phyloP scores from a whole-genome alignment of 2,113 vertebrate species.

The Platichthys stellatus region DNA sequence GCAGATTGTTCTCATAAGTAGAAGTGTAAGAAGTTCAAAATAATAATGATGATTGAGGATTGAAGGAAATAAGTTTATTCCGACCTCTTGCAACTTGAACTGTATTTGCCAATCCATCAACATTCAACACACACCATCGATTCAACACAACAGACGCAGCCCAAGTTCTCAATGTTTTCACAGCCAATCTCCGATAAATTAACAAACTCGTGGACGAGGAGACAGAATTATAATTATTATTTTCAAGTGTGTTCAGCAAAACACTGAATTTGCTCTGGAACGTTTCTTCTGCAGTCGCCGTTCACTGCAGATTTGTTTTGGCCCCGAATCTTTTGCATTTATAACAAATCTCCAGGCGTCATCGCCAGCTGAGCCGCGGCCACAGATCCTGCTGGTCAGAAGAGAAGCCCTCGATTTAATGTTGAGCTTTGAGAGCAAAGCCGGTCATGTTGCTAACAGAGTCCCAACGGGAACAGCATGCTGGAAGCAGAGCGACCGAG shows the following conservation, averaged over 20 bases:
- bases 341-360: background rate
- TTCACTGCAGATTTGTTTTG: background rate
- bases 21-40: too few species aligned
- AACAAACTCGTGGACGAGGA: background rate
- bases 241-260: background rate
- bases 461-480: conserved; percentile 46
- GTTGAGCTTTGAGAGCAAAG: conserved; percentile 47
- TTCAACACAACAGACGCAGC: background rate
- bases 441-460: conserved; percentile 36
- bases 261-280: background rate
- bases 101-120: background rate
- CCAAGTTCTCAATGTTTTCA: background rate
- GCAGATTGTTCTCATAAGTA: too few species aligned
- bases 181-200: background rate
- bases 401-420: conserved; percentile 19
- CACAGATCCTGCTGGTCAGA: conserved; percentile 11
- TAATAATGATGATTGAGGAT: too few species aligned
- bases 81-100: background rate
- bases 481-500: conserved; percentile 27
- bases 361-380: background rate
- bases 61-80: too few species aligned
- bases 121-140: background rate
- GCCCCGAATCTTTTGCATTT: background rate
- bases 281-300: background rate
- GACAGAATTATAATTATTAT: background rate